These are phyloP conservation scores for Caenorhabditis becei DNA, from an alignment of 2,888 invertebrate species.

Conservation along the genomic window DNA sequence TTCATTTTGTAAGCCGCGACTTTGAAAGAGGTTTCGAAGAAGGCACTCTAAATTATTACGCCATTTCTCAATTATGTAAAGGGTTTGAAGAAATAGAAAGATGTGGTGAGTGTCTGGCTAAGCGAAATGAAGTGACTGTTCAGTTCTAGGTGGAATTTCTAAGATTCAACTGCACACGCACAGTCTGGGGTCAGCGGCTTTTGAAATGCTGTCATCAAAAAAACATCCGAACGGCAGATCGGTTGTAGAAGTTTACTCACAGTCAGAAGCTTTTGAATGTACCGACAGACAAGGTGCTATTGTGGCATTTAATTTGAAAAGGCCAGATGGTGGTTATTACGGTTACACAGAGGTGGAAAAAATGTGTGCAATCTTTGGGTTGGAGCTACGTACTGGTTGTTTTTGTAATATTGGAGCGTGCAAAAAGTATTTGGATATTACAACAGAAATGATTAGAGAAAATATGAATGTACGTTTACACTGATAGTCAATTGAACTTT, in stretches of 20 bases:
- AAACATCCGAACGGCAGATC: conserved; percentile 61
- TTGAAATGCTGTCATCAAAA: conserved; percentile 50
- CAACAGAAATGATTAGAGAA: conserved; percentile 58
- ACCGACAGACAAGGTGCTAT: conserved; percentile 88
- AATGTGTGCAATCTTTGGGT: conserved; percentile 90
- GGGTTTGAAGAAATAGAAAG: conserved; percentile 89
- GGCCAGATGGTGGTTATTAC: conserved; percentile 88
- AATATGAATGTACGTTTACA: conserved; percentile 56
- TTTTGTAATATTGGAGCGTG: conserved; percentile 93
- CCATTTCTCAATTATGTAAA: conserved; percentile 89
- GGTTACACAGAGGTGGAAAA: conserved; percentile 94
- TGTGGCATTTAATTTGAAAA: conserved; percentile 91
- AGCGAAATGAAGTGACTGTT: neutral
- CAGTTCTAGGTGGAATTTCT: conserved; percentile 70
- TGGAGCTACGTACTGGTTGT: conserved; percentile 93
- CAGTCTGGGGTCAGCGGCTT: conserved; percentile 26
- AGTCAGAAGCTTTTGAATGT: conserved; percentile 9
- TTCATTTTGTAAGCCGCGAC: conserved; percentile 15
- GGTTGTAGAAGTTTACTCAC: conserved; percentile 62
- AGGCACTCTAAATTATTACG: conserved; percentile 92
- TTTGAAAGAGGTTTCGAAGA: conserved; percentile 86
- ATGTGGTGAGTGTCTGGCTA: conserved; percentile 83
- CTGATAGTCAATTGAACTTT: neutral
- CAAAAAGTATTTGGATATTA: conserved; percentile 74
- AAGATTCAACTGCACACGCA: conserved; percentile 63